Base-by-base conservation (phyloP, 1,140 invertebrate species). In the Drosophila santomea region DNA sequence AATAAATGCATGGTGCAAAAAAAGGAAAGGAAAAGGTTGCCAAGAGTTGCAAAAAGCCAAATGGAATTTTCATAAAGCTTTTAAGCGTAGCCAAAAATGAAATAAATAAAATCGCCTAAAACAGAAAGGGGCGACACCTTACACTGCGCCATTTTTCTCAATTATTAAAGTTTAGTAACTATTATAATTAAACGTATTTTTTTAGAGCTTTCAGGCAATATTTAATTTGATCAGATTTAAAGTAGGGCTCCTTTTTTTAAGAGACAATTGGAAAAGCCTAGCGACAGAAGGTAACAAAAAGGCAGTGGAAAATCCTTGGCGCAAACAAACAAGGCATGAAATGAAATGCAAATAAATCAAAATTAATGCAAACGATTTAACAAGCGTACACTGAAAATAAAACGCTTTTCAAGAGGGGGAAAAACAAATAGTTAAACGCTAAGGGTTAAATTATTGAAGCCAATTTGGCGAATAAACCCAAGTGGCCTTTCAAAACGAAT, bases 281-380 rank as follows among this genome's bases (percentile, higher is more conserved):
- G 15, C n/a, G 41, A 4, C 17, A 48, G 57, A 58, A 58, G 50
- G 68, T 72, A 72, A 72, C 57, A 72, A 72, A 72, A 72, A 43
- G 66, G 39, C 67, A 72, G 41, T 39, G 48, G 32, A 72, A 72
- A 72, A 72, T 48, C 38, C 55, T 20, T 23, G 17, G 56, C 45
- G 54, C 71, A 73, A 73, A 74, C 61, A 73, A 74, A 73, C 56
- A 73, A 44, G 38, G 69, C 56, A 60, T 61, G 38, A 73, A 73
- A 71, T 74, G 68, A 74, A 73, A 73, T 73, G 69, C 54, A 73
- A 73, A 72, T 71, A 73, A 73, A 73, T 73, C 68, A 74, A 61
- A 71, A 60, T 74, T 72, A 74, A 73, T 74, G 45, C 56, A 74
- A 73, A 58, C 41, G 57, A 73, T 74, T 72, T 72, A 32, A 41